phyloP scores from a whole-genome alignment of 2,888 invertebrate species.

The Ryuthela nishihirai region DNA sequence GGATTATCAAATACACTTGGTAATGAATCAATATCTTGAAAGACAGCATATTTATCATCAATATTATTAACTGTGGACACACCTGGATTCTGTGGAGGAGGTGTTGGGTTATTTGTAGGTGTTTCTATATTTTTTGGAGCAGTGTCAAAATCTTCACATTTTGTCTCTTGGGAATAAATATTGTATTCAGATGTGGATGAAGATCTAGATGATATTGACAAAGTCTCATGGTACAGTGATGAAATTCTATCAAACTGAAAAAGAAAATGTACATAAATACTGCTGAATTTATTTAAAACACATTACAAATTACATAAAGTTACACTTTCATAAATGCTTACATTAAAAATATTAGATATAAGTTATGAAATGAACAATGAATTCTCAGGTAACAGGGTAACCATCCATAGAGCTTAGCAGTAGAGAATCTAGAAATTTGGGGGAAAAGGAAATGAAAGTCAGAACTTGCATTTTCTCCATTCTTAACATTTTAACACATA shows the following conservation, averaged over 20 bases:
- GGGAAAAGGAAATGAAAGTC: no score
- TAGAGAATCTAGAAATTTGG: no score
- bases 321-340: no score
- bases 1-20: slow-evolving; percentile 37
- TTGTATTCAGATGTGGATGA: slow-evolving; percentile 31
- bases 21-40: slow-evolving; percentile 30
- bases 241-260: slow-evolving; percentile 23
- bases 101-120: background rate
- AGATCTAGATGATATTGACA: slow-evolving; percentile 30
- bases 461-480: no score
- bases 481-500: no score
- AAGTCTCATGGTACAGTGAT: slow-evolving; percentile 25
- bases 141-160: slow-evolving; percentile 4
- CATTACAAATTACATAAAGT: background rate
- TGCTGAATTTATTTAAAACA: no score
- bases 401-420: no score
- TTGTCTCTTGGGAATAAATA: slow-evolving; percentile 2
- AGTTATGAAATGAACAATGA: no score
- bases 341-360: no score
- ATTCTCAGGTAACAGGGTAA: no score
- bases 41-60: slow-evolving; percentile 34
- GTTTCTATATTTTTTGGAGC: background rate
- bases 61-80: background rate
- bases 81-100: background rate
- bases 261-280: background rate